phyloP scores from a whole-genome alignment of 2,113 vertebrate genomes.

The Ceyx melanurus region DNA sequence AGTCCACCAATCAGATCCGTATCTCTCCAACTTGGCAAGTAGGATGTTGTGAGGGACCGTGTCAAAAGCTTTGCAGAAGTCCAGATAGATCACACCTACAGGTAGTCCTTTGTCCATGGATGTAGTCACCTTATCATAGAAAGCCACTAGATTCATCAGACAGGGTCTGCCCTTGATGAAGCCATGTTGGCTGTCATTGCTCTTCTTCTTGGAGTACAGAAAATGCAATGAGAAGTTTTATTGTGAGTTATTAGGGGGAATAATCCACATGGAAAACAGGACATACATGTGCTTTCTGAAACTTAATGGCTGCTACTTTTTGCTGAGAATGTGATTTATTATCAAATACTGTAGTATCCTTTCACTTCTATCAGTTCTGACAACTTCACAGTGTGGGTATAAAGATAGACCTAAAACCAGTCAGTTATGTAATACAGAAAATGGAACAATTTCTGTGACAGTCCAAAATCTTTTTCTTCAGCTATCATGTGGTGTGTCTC shows the following conservation, averaged over 20 bases:
- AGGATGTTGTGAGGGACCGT: too few relatives aligned
- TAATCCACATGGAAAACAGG: constrained; percentile 35
- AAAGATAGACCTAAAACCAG: constrained; percentile 63
- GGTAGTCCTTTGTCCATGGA: too few relatives aligned
- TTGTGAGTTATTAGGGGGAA: constrained; percentile 27
- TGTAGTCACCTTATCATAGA: too few relatives aligned
- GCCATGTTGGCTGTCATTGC: too few relatives aligned
- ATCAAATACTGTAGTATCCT: constrained; percentile 35
- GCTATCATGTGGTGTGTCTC: not conserved
- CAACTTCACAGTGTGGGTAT: constrained; percentile 56
- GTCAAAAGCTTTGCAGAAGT: too few relatives aligned
- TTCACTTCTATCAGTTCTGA: constrained; percentile 64
- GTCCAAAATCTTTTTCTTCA: constrained; percentile 64
- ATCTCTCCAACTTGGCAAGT: too few relatives aligned
- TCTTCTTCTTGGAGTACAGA: not conserved
- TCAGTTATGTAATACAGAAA: constrained; percentile 65
- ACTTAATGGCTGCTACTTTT: constrained; percentile 30
- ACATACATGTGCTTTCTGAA: constrained; percentile 1
- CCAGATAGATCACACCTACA: too few relatives aligned
- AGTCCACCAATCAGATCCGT: too few relatives aligned
- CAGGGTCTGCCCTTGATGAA: too few relatives aligned
- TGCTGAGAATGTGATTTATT: constrained; percentile 59
- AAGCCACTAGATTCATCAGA: too few relatives aligned
- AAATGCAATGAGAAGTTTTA: constrained; percentile 34
- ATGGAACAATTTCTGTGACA: constrained; percentile 62